Evolutionary conservation across 2,797 vertebrate genomes (phyloP), one percentile per base, ranked within the genome.

Genomic region (Chaetodon trifasciatus): DNA sequence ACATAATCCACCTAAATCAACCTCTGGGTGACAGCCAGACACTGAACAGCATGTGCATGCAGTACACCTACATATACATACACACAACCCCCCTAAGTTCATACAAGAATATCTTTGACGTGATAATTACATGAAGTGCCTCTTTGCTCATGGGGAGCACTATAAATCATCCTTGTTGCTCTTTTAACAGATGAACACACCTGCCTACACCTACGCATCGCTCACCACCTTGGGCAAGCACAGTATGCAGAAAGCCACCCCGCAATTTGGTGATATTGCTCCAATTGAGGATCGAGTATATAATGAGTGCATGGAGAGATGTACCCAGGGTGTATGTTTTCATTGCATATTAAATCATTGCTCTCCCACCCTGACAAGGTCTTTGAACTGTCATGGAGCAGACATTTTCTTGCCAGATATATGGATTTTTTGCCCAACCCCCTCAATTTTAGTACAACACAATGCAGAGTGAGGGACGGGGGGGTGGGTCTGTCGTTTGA

Each of bases 341-440:
- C 86, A 79, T 77, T 83, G 82, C 60, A 76, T 86, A 79, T 92
- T 92, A 93, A 93, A 94, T 92, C 91, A 90, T 76, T 24, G 55
- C 82, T 57, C 76, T 84, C 76, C 72, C 67, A 57, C 64, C 53
- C 61, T 81, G 84, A 85, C 78, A 39, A n/a, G 62, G 65, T 66
- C 91, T 95, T 94, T 95, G 93, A 95, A 95, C 88, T 94, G 91
- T 89, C 90, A 87, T 19, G 6, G 56, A 84, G 70, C 76, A 89
- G 86, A 86, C 90, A 78, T 90, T 91, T 91, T 86, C 79, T 53
- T 66, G 57, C 65, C 79, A 88, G 90, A 94, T 94, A 91, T 90
- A 91, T 94, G 90, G 88, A 90, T 92, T 89, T 85, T 73, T 81
- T 28, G 3, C 84, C 83, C 89, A 73, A 39, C 90, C 90, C 90